phyloP scores from a whole-genome alignment of 2,888 invertebrate species.

The Papilio gigon region DNA sequence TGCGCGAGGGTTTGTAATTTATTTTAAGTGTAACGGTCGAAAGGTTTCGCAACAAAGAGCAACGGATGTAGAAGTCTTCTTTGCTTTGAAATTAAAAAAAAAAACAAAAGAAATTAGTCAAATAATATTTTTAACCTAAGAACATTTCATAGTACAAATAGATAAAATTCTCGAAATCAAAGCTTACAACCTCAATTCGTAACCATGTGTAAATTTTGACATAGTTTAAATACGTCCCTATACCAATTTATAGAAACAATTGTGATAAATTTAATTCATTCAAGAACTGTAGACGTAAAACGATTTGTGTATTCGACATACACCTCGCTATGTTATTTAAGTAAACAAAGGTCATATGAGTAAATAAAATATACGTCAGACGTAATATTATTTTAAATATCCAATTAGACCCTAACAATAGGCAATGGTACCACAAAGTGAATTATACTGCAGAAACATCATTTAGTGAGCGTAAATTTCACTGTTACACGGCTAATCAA shows the following conservation, averaged over 20 bases:
- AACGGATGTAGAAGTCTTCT: conserved; percentile 48
- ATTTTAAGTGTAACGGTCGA: conserved; percentile 71
- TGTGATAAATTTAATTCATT: no score
- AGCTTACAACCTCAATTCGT: not conserved
- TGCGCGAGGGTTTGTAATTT: conserved; percentile 70
- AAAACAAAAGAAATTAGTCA: not conserved
- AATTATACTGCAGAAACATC: conserved; percentile 71
- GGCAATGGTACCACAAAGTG: conserved; percentile 60
- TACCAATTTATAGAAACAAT: no score
- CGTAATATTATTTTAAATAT: conserved; percentile 39
- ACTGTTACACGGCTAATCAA: conserved; percentile 67
- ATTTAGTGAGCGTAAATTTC: conserved; percentile 61
- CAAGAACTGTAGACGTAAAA: not conserved
- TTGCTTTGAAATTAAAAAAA: conserved; percentile 8
- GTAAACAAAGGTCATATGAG: not conserved
- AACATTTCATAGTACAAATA: no score
- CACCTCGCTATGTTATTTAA: no score
- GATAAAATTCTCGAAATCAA: no score
- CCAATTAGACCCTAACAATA: conserved; percentile 43
- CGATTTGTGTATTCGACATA: not conserved
- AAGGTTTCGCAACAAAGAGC: conserved; percentile 55
- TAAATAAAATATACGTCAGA: not conserved
- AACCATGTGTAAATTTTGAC: no score
- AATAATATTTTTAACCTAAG: not conserved
- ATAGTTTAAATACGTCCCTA: no score